Base-by-base conservation (phyloP, 1,140 invertebrate genomes). In the Melitaea cinxia region DNA sequence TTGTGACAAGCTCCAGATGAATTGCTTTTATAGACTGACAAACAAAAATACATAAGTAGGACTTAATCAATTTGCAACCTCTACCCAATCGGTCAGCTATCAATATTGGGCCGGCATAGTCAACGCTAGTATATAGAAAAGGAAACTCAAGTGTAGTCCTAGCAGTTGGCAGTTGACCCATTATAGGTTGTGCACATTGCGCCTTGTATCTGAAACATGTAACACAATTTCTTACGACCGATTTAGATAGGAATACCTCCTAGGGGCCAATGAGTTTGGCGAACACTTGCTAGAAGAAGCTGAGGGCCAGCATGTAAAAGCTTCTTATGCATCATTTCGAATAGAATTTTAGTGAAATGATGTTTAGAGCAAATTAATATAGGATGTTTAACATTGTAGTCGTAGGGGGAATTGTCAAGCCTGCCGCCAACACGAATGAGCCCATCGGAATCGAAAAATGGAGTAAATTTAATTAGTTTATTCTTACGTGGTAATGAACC, bases 291-390 rank as follows among this genome's bases (percentile, higher is more conserved):
- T n/a, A 54, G 17, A 15, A 72, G 19, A 6, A 68, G 21, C 35
- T 68, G 65, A 24, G 69, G 64, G 19, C 58, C 53, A 30, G 65
- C 49, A 65, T 72, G 70, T 37, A 74, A 14, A 1, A 61, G 17
- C 26, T 39, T 23, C n/a, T 17, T 45, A 26, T 74, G 72, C 15
- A 60, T 54, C 1, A 47, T 24, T 7, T 57, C 12, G 42, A 70
- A 64, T 15, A 74, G 7, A n/a, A 74, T 42, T 39, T 49, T 35
- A 54, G 59, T 52, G 7, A 70, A 5, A 37, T 65, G 14, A 53
- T 57, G 45, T 21, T 57, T 65, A 17, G 37, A 49, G 50, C 54
- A 65, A 1, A 52, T 14, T 21, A 57, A 21, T 14, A 65, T 57
- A 4, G 54, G 62, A 52, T 57, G 54, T 30, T 57, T 65, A 21